Conservation (phyloP, 2,113 vertebrate genomes). For the Mus spicilegus region DNA sequence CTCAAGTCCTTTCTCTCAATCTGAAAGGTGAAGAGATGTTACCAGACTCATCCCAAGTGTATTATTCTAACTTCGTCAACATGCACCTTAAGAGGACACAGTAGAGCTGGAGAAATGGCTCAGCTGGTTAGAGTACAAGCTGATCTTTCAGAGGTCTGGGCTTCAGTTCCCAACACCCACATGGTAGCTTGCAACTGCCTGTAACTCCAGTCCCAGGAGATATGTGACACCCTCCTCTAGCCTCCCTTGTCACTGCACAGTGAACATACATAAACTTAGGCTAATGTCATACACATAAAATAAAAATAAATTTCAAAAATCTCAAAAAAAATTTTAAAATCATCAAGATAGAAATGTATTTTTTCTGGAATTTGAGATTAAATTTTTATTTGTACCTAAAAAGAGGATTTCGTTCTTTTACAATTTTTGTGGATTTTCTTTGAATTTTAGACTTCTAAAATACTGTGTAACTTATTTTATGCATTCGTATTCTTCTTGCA, state of each 20-base stretch:
- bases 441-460: conserved; percentile 46
- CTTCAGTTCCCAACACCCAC: neutral
- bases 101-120: neutral
- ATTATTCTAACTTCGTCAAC: conserved; percentile 49
- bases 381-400: conserved; percentile 12
- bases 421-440: conserved; percentile 13
- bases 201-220: neutral
- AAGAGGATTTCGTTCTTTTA: conserved; percentile 3
- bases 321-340: neutral
- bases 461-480: conserved; percentile 6
- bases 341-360: neutral
- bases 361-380: neutral
- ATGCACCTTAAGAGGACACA: conserved; percentile 26
- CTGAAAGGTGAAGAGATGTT: conserved; percentile 52
- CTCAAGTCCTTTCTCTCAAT: neutral
- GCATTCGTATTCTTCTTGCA: too few relatives aligned
- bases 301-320: neutral
- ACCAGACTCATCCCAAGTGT: conserved; percentile 46
- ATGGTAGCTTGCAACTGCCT: too few relatives aligned
- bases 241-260: neutral
- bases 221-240: neutral
- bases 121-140: too few relatives aligned
- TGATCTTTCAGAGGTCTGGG: neutral
- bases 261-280: neutral
- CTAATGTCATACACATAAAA: neutral